Conservation (phyloP, 2,113 vertebrate species). For the Perca flavescens region DNA sequence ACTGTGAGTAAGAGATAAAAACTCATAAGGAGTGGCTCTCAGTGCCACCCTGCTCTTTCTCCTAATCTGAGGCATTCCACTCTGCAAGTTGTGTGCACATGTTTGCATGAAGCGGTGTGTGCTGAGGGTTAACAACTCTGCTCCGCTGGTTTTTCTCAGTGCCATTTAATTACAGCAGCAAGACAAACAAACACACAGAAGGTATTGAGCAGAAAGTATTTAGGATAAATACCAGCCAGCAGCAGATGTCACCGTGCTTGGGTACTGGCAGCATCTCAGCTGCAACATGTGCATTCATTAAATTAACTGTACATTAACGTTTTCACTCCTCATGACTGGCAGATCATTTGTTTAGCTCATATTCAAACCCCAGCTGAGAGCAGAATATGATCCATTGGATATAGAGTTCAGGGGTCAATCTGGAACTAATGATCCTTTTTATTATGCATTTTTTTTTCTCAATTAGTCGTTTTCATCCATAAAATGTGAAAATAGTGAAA, state of each 20-base stretch:
- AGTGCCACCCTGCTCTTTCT: neutral
- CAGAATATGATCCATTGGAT: neutral
- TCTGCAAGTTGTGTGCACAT: neutral
- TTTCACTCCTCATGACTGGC: too few species aligned
- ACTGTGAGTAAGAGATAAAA: neutral
- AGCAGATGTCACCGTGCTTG: neutral
- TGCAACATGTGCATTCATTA: neutral
- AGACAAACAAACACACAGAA: neutral
- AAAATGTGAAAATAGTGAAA: too few species aligned
- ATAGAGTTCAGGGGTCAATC: too few species aligned
- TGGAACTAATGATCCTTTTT: too few species aligned
- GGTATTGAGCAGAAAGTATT: too few species aligned
- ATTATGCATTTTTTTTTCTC: too few species aligned
- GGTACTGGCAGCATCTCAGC: neutral
- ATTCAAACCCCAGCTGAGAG: neutral
- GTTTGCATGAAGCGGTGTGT: neutral
- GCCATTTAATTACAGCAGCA: neutral
- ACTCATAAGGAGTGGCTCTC: neutral
- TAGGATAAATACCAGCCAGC: neutral
- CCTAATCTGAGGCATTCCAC: slow-evolving; percentile 15
- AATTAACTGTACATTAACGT: neutral
- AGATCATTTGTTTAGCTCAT: too few species aligned
- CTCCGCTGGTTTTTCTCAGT: slow-evolving; percentile 1
- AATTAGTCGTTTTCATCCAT: too few species aligned
- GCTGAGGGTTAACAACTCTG: neutral